phyloP scores from a whole-genome alignment of 2,113 vertebrate species.

The Chascanopsetta lugubris region DNA sequence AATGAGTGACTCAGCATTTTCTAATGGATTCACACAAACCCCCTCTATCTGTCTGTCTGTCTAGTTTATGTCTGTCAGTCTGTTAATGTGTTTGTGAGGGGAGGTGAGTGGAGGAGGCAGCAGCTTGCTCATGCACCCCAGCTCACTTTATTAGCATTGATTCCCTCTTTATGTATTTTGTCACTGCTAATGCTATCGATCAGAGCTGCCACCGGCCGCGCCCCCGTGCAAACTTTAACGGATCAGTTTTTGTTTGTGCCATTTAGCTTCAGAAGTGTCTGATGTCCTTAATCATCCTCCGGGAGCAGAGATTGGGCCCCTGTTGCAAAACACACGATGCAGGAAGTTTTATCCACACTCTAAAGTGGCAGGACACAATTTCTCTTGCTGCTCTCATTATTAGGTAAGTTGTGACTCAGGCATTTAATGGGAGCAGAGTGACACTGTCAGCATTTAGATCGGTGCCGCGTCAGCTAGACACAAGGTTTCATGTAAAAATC shows the following conservation, averaged over 20 bases:
- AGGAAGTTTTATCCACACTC: conserved; percentile 4
- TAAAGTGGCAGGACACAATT: neutral
- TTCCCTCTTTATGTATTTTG: conserved; percentile 80
- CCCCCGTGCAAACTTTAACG: conserved; percentile 64
- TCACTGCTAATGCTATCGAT: conserved; percentile 76
- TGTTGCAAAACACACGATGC: conserved; percentile 4
- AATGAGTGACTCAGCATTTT: no score
- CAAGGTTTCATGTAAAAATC: neutral
- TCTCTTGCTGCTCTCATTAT: neutral
- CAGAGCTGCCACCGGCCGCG: conserved; percentile 49
- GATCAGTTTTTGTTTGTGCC: conserved; percentile 33
- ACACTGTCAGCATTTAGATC: conserved; percentile 2
- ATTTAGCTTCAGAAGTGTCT: conserved; percentile 47
- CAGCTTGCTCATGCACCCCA: conserved; percentile 51
- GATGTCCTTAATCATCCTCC: conserved; percentile 53
- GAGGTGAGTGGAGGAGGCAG: conserved; percentile 50
- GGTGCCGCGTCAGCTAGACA: neutral
- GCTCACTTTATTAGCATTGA: conserved; percentile 82
- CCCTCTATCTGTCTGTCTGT: neutral
- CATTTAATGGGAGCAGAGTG: neutral
- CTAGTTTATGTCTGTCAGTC: neutral
- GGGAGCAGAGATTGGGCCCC: conserved; percentile 10
- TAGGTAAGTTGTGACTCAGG: neutral
- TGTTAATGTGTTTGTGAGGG: neutral
- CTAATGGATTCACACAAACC: no score